Base-by-base conservation (phyloP, 2,888 invertebrate genomes). In the Phaedon cochleariae region DNA sequence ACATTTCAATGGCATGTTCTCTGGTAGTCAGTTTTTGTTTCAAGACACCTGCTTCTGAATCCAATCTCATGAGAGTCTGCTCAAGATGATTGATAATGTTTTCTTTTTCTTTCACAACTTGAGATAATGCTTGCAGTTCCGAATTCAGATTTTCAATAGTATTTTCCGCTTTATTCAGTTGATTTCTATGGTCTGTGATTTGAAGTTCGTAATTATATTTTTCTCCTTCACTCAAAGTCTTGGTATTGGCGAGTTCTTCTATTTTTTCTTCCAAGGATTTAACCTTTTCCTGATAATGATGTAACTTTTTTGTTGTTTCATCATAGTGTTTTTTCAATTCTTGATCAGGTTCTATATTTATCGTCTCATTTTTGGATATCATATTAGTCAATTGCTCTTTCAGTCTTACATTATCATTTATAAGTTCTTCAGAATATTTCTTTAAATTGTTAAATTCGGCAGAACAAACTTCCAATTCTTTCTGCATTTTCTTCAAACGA, bases 191-290 rank as follows among this genome's bases (percentile, higher is more conserved):
- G 15, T 71, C 65, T 59, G 70, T 71, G n/a, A 73, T 15, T 45
- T 75, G 68, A 53, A 60, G 70, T 55, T 72, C 72, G 6, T 73
- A 59, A n/a, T 62, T 70, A 49, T 70, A 70, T 60, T 74, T 77
- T 69, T 77, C 78, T 20, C 71, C 74, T 63, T 78, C 76, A 26
- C 70, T 53, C 21, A 74, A 62, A 15, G 70, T 76, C 68, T 76
- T 70, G 0, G 73, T 55, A 31, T 71, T 76, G 10, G 68, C 70
- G 10, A 77, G 37, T 22, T 74, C 75, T 45, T 76, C 72, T 15
- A 76, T 48, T 9, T 59, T 65, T 37, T 76, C 74, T 65, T 75
- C 69, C 26, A 71, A 59, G 5, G 65, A 58, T 52, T 63, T 69
- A 20, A 74, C 26, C 65, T 74, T 72, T 21, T 70, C 64, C 53